Evolutionary conservation across 2,888 invertebrate genomes (phyloP).

Genomic region (Eupeodes luniger): DNA sequence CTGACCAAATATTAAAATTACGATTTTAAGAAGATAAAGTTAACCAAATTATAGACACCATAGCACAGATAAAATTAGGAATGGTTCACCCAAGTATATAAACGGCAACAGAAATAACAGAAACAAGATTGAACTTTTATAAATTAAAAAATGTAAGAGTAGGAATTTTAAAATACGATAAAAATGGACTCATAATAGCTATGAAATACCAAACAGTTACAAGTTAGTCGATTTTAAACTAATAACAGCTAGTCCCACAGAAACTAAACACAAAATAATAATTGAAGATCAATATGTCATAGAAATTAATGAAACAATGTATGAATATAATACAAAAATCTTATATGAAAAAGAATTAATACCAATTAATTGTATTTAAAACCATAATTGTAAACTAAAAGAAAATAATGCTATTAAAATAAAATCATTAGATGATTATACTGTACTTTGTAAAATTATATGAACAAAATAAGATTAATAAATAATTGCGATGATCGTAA

Average conservation of each 20-base stretch:
- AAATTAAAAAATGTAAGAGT: slow-evolving; percentile 16
- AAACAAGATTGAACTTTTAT: slow-evolving; percentile 11
- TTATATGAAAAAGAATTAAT: no score
- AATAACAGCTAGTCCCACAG: background rate
- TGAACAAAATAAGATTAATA: no score
- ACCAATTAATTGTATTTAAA: no score
- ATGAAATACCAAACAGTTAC: slow-evolving; percentile 13
- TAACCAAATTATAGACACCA: slow-evolving; percentile 15
- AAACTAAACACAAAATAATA: background rate
- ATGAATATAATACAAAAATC: no score
- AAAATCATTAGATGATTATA: no score
- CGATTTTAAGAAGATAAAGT: slow-evolving; percentile 11
- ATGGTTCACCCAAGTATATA: slow-evolving; percentile 23
- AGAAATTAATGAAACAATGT: background rate
- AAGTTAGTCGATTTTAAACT: no score
- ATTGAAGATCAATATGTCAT: background rate
- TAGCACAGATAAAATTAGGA: slow-evolving; percentile 17
- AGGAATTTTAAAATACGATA: slow-evolving; percentile 10
- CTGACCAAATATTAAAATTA: slow-evolving; percentile 32
- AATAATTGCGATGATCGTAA: no score
- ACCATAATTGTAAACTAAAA: no score
- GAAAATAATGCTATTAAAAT: no score
- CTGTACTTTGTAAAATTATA: no score
- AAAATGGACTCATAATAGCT: slow-evolving; percentile 7
- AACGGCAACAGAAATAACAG: slow-evolving; percentile 16